phyloP scores from a whole-genome alignment of 2,113 vertebrate genomes.

The Meriones unguiculatus region DNA sequence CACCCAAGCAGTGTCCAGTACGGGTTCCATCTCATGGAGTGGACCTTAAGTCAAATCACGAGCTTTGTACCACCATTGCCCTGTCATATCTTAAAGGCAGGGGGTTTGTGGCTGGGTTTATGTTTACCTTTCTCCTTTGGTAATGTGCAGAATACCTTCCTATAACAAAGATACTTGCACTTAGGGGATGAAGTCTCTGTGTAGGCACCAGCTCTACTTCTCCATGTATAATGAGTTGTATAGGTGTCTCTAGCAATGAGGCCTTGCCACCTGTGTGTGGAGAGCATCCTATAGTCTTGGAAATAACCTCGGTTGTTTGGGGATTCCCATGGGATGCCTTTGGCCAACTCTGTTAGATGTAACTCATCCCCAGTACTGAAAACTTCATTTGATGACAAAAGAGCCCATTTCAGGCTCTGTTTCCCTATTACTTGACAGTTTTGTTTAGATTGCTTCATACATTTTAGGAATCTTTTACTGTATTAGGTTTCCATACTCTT shows the following conservation, averaged over 20 bases:
- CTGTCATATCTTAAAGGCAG: not conserved
- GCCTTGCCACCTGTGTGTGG: not conserved
- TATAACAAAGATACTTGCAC: not conserved
- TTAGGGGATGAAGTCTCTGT: not conserved
- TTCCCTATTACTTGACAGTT: not conserved
- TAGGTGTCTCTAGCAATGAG: not conserved
- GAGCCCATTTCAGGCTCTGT: not conserved
- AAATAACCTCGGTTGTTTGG: not conserved
- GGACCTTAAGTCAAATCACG: not conserved
- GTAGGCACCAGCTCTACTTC: not conserved
- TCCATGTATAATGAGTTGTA: not conserved
- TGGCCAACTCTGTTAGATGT: not conserved
- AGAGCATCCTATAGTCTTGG: not conserved
- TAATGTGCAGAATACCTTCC: not conserved
- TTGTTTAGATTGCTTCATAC: not conserved
- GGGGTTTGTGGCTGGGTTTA: not conserved
- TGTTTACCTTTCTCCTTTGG: not conserved
- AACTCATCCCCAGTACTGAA: not conserved
- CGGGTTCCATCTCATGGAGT: not conserved
- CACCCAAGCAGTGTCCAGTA: not conserved
- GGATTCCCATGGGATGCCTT: not conserved
- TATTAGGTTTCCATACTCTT: not conserved
- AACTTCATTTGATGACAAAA: not conserved
- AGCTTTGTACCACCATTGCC: not conserved
- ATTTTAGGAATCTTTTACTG: not conserved